Conservation (phyloP, 2,888 invertebrate genomes). For the Ophion ventricosus region DNA sequence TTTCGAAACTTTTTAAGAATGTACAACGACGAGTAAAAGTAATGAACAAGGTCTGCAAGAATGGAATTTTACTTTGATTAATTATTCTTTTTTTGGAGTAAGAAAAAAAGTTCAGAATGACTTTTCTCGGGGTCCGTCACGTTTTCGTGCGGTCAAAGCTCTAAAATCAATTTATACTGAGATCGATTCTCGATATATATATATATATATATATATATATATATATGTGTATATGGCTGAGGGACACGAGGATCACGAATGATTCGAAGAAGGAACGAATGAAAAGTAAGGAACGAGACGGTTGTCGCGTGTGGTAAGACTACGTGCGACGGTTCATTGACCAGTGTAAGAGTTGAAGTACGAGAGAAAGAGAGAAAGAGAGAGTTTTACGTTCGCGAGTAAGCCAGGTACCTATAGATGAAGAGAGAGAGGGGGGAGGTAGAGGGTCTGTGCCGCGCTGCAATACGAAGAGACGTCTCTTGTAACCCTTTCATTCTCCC, state of each 20-base stretch:
- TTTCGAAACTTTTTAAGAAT: too few species aligned
- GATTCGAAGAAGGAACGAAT: conserved; percentile 61
- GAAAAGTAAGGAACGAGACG: conserved; percentile 59
- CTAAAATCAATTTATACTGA: conserved; percentile 31
- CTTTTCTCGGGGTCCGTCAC: background rate
- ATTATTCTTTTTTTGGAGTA: background rate
- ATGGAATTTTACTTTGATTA: background rate
- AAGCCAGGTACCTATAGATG: background rate
- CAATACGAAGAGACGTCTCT: conserved; percentile 45
- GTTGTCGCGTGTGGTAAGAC: conserved; percentile 71
- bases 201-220: background rate
- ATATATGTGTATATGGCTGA: background rate
- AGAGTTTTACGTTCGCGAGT: conserved; percentile 44
- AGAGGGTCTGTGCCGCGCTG: conserved; percentile 38
- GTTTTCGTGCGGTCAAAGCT: conserved; percentile 14
- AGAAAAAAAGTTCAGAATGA: background rate
- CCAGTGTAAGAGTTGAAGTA: conserved; percentile 65
- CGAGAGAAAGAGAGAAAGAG: conserved; percentile 42
- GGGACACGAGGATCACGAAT: conserved; percentile 44
- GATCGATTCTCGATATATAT: conserved; percentile 20
- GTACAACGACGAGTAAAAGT: too few species aligned
- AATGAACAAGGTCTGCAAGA: too few species aligned
- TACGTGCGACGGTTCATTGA: conserved; percentile 75
- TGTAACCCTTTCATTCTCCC: conserved; percentile 42
- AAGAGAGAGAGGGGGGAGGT: conserved; percentile 11